Percentiles rank a stretch among this genome's conserved stretches.
Conservation (phyloP, 2,113 vertebrate genomes). For the Colinus virginianus region DNA sequence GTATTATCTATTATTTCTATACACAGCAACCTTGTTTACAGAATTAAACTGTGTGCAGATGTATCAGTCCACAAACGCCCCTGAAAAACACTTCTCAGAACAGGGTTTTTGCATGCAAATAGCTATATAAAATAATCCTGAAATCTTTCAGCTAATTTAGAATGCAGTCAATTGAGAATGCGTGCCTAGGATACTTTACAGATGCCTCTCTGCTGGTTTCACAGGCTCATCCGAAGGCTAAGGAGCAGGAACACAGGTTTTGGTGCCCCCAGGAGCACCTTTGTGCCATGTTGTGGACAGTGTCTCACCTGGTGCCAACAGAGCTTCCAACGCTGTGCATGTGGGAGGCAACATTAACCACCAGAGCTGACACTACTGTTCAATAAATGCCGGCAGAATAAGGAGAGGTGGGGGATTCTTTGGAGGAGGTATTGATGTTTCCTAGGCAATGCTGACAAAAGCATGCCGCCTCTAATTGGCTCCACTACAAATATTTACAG, state of each 20-base stretch:
- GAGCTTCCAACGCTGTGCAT: not conserved
- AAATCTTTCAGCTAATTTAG: not conserved
- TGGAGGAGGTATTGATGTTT: slow-evolving; percentile 49
- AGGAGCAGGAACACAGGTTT: not conserved
- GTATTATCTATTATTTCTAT: not conserved
- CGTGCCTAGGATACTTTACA: not conserved
- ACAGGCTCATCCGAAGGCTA: rapidly evolving
- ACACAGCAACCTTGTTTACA: not conserved
- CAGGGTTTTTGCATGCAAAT: not conserved
- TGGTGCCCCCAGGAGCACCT: not conserved
- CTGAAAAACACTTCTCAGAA: not conserved
- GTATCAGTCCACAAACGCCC: not conserved
- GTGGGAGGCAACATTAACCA: not conserved
- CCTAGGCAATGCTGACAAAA: slow-evolving; percentile 67
- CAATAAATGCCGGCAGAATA: not conserved
- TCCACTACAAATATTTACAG: slow-evolving; percentile 75
- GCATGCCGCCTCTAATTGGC: slow-evolving; percentile 59
- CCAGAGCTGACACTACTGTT: not conserved
- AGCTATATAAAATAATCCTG: not conserved
- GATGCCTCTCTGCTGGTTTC: not conserved
- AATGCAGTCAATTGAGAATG: not conserved
- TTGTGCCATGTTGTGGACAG: not conserved
- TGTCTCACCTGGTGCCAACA: not conserved
- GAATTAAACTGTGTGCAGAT: not conserved
- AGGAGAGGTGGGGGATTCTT: slow-evolving; percentile 46